phyloP scores from a whole-genome alignment of 2,113 vertebrate species.

The Sarotherodon lohbergeri region DNA sequence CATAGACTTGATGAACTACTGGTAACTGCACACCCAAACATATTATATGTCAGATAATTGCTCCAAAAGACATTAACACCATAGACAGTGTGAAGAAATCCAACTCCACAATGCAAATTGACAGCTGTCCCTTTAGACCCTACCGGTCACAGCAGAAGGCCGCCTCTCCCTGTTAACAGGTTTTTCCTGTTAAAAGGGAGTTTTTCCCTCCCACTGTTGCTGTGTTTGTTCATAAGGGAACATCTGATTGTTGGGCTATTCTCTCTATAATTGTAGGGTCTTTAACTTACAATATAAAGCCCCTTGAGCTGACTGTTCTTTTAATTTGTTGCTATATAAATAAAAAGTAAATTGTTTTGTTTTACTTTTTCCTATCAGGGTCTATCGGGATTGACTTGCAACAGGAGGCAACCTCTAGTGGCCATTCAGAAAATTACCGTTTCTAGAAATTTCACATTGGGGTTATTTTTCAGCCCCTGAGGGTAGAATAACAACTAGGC shows the following conservation, averaged over 20 bases:
- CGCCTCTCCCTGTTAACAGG: not conserved
- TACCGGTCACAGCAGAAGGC: not conserved
- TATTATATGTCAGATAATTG: not conserved
- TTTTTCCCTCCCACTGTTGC: not conserved
- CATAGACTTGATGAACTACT: not conserved
- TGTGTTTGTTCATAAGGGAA: not conserved
- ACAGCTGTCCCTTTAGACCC: not conserved
- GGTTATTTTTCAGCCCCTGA: not conserved
- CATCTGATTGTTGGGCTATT: not conserved
- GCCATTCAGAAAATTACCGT: not conserved
- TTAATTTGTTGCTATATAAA: not conserved
- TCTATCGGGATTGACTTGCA: not conserved
- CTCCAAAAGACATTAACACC: not conserved
- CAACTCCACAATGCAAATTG: not conserved
- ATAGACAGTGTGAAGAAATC: not conserved
- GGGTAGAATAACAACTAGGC: not conserved
- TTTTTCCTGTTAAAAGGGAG: not conserved
- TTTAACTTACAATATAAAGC: not conserved
- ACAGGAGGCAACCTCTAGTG: not conserved
- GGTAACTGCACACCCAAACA: not conserved
- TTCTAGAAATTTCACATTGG: not conserved
- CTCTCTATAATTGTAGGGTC: not conserved
- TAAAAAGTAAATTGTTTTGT: not conserved
- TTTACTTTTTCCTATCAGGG: not conserved
- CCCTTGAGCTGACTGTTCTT: not conserved